Evolutionary conservation across 2,797 vertebrate species (phyloP), one percentile per base, ranked within the genome.

Genomic region (Pachyuromys duprasi): DNA sequence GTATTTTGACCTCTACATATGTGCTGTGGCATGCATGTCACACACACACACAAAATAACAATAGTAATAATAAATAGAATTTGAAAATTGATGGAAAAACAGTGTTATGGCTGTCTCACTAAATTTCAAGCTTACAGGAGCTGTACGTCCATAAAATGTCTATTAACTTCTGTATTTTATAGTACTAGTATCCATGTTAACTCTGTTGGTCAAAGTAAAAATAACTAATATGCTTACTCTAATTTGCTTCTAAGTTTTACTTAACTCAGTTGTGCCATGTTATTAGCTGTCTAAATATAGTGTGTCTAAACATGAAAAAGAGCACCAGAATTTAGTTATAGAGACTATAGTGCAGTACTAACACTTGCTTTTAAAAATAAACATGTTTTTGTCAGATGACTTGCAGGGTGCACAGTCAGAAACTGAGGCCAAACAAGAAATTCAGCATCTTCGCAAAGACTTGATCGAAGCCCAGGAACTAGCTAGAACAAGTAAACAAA

Each of bases 401-500:
- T 98, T 99, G 91, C 99, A 99, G 98, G 98, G 99, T 97, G 98
- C 99, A 60, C 99, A 99, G 96, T 99, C 99, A 96, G 99, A 99
- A 98, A 98, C 99, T 97, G 99, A 99, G 98, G 98, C 99, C 84
- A 99, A 99, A 97, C 99, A 99, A 98, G 99, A 99, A 98, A 99
- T 99, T 98, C 99, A 99, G 96, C 99, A 99, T 49, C 99, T 99
- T 97, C 99, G 99, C 98, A 99, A 99, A 97, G 99, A 99, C 96
- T 98, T 99, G 95, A 98, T 99, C 95, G 99, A 99, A 98, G 99
- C 99, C 96, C 99, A 99, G 98, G 99, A 99, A 86, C 98, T 99
- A 98, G 99, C 99, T 98, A 99, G 99, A 98, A 98, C 99, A 76
- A 99, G 99, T 98, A 99, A 99, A 98, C 99, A 99, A 98, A 99